phyloP scores from a whole-genome alignment of 1,140 invertebrate species.

The Colletes latitarsis region DNA sequence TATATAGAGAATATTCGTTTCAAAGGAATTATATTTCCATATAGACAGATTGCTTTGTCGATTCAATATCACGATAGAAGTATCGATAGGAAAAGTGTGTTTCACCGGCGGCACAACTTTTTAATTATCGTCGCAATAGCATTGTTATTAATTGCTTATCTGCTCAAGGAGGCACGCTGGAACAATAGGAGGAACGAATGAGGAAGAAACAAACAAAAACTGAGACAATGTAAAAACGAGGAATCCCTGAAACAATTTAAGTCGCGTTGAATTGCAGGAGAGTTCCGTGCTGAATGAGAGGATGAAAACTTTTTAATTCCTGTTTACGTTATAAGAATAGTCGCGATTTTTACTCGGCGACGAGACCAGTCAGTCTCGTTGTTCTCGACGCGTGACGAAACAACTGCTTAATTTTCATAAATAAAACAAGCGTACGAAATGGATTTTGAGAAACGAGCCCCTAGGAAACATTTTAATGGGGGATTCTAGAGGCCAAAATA shows the following conservation, averaged over 20 bases:
- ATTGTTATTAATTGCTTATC: neutral
- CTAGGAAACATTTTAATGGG: too few species aligned
- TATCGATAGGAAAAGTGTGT: neutral
- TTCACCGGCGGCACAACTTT: neutral
- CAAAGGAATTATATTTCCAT: too few species aligned
- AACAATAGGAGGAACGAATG: neutral
- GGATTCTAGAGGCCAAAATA: too few species aligned
- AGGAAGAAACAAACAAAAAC: neutral
- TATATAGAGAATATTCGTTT: too few species aligned
- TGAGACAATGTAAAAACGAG: neutral
- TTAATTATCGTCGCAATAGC: neutral
- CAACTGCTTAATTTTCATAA: neutral
- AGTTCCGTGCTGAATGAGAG: neutral
- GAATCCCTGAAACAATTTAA: neutral
- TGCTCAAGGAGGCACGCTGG: neutral
- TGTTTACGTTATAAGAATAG: neutral
- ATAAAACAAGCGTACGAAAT: too few species aligned
- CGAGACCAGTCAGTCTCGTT: neutral
- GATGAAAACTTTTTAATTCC: conserved; percentile 16
- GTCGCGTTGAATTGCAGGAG: neutral
- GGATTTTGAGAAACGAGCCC: too few species aligned
- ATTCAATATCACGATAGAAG: too few species aligned
- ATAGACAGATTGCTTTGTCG: too few species aligned
- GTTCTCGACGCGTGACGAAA: too few species aligned
- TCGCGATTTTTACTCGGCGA: neutral